Percentiles rank a stretch among this genome's conserved stretches.
These are phyloP conservation scores for Andrena minutula DNA, from an alignment of 2,888 invertebrate genomes.

Conservation along the genomic window DNA sequence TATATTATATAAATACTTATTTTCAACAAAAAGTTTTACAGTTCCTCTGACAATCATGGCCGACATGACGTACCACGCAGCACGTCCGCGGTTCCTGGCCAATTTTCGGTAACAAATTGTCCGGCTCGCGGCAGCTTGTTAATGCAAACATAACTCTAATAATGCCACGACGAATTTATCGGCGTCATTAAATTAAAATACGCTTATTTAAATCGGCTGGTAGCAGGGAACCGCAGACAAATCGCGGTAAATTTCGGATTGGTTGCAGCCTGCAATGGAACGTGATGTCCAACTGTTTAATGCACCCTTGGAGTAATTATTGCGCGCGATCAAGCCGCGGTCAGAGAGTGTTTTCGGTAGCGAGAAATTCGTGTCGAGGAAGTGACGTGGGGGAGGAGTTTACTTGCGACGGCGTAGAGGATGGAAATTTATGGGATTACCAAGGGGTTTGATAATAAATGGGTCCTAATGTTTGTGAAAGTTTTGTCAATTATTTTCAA, in stretches of 20 bases:
- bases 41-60: constrained; percentile 21
- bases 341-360: neutral
- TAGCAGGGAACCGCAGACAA: constrained; percentile 53
- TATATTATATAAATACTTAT: too few species aligned
- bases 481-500: neutral
- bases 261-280: constrained; percentile 17
- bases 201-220: constrained; percentile 57
- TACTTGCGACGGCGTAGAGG: neutral
- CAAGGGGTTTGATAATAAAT: too few species aligned
- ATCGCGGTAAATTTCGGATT: constrained; percentile 53
- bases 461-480: neutral
- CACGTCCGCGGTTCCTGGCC: neutral
- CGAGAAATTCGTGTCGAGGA: neutral
- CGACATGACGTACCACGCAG: constrained; percentile 3
- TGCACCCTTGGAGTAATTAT: constrained; percentile 51
- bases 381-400: neutral
- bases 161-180: constrained; percentile 53
- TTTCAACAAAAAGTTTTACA: constrained; percentile 4
- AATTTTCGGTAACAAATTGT: constrained; percentile 55
- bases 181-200: constrained; percentile 60
- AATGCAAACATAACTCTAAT: constrained; percentile 51
- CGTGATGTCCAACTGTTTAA: constrained; percentile 45
- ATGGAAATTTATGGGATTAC: too few species aligned
- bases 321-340: constrained; percentile 8
- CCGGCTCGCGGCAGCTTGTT: constrained; percentile 34